phyloP scores from a whole-genome alignment of 2,888 invertebrate species.

The Aporophyla nigra region DNA sequence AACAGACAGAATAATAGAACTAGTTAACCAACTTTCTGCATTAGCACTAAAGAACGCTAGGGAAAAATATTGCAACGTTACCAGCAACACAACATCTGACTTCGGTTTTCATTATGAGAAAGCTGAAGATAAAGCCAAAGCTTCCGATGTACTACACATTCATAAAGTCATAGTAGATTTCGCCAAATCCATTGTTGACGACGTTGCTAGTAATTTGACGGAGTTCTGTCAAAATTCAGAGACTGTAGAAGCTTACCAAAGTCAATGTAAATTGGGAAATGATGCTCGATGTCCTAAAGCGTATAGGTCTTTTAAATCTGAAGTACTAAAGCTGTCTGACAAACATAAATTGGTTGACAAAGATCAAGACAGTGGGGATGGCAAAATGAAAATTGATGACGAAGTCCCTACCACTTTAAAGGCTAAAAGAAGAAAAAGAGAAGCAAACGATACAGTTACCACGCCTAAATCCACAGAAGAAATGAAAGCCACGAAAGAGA shows the following conservation, averaged over 20 bases:
- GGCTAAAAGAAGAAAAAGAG: conserved; percentile 34
- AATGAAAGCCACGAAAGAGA: background rate
- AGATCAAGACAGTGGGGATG: background rate
- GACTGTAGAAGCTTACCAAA: conserved; percentile 70
- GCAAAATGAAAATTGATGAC: background rate
- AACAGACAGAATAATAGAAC: conserved; percentile 74
- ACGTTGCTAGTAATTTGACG: conserved; percentile 74
- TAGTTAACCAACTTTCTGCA: conserved; percentile 73
- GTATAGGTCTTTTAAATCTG: conserved; percentile 75
- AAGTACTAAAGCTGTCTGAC: conserved; percentile 71
- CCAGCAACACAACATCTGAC: background rate
- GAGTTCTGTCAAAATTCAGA: conserved; percentile 75
- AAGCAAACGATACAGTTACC: background rate
- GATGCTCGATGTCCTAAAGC: conserved; percentile 57
- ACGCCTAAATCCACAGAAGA: background rate
- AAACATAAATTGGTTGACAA: conserved; percentile 64
- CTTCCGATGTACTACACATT: conserved; percentile 73
- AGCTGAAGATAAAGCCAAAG: conserved; percentile 7
- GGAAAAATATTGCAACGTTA: conserved; percentile 76
- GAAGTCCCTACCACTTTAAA: background rate
- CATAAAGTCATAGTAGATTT: conserved; percentile 72
- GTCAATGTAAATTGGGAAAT: conserved; percentile 28
- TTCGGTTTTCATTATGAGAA: conserved; percentile 23
- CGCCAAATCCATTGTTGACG: conserved; percentile 70
- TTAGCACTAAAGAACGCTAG: conserved; percentile 76